Conservation (phyloP, 2,113 vertebrate genomes). For the Jaculus jaculus region DNA sequence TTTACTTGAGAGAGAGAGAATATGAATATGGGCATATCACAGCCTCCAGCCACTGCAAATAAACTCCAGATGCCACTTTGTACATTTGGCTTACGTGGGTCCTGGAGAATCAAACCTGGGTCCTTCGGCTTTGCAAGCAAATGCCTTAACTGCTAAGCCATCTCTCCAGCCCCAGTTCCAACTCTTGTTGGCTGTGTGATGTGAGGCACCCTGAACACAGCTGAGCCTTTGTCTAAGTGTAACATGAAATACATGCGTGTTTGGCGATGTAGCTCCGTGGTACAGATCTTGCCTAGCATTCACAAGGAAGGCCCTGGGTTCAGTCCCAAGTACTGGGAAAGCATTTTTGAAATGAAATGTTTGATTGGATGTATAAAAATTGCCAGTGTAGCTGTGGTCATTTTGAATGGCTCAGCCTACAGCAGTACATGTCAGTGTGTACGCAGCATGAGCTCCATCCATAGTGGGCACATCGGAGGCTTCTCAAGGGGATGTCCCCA, state of each 20-base stretch:
- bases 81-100: too few species aligned
- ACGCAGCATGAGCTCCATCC: not conserved
- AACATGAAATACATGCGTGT: not conserved
- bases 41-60: too few species aligned
- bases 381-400: not conserved
- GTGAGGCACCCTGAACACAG: not conserved
- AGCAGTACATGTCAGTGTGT: not conserved
- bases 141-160: too few species aligned
- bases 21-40: too few species aligned
- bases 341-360: not conserved
- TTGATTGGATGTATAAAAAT: not conserved
- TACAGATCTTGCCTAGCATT: not conserved
- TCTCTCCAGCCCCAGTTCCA: not conserved
- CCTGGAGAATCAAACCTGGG: too few species aligned
- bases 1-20: too few species aligned
- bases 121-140: too few species aligned
- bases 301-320: too few species aligned
- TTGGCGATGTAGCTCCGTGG: too few species aligned
- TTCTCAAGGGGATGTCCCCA: not conserved
- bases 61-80: too few species aligned
- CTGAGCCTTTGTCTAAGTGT: not conserved
- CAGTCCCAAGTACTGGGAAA: too few species aligned
- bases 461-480: not conserved
- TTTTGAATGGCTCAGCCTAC: not conserved
- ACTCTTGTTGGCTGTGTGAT: not conserved